These are phyloP conservation scores for Scartelaos histophorus DNA, from an alignment of 2,113 vertebrate species.

Conservation along the genomic window DNA sequence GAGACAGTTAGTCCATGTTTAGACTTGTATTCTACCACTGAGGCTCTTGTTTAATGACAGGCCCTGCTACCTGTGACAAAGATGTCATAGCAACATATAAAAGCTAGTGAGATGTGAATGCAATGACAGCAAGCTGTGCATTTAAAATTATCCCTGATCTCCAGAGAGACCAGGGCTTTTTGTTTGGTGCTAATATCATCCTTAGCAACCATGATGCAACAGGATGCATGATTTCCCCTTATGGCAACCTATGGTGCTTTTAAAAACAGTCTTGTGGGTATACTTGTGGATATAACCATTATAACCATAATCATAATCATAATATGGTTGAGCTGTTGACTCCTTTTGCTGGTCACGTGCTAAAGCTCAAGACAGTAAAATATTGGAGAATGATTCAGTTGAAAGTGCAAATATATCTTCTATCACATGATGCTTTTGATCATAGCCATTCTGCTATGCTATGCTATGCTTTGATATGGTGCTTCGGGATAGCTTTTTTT, in stretches of 20 bases:
- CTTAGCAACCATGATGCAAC: slow-evolving; percentile 2
- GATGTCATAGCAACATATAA: slow-evolving; percentile 32
- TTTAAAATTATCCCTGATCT: slow-evolving; percentile 11
- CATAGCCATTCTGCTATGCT: slow-evolving; percentile 7
- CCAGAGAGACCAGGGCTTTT: slow-evolving; percentile 19
- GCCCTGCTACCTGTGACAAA: neutral
- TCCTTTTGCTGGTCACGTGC: neutral
- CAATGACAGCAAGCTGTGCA: neutral
- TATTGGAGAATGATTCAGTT: neutral
- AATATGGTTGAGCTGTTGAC: no score
- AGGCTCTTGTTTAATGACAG: slow-evolving; percentile 12
- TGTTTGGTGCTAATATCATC: neutral
- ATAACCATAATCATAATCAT: no score
- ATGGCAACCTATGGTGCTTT: neutral
- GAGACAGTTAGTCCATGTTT: neutral
- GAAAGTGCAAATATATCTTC: slow-evolving; percentile 1
- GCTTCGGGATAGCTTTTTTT: neutral
- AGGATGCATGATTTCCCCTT: neutral
- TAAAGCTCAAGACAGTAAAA: slow-evolving; percentile 13
- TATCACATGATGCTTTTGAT: slow-evolving; percentile 43
- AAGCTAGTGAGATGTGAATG: neutral
- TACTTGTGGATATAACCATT: neutral
- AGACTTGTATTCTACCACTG: slow-evolving; percentile 14
- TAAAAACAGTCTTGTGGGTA: neutral
- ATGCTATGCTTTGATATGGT: neutral